Evolutionary conservation across 2,888 invertebrate species (phyloP), one percentile per base, ranked within the genome.

Genomic region (Limnephilus rhombicus): DNA sequence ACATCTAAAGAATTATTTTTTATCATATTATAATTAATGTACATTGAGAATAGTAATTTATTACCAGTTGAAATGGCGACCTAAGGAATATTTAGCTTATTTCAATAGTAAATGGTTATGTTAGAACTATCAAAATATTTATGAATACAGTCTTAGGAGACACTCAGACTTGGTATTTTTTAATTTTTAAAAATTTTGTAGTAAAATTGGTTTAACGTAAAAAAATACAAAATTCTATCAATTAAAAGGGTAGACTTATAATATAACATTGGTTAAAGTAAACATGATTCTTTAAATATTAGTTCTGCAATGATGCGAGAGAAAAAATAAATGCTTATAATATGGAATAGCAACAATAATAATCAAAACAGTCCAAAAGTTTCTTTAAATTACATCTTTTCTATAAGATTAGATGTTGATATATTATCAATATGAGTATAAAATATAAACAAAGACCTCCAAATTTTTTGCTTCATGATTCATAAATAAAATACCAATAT

Each of bases 141-240:
- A 93, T 93, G 92, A 93, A 92, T 92, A 92, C 93, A 93, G 93
- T 93, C 93, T 93, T 93, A 92, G 93, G 93, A 93, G 91, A 93
- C 92, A 90, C 93, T 93, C 93, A 93, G 93, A 93, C 93, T 93
- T 91, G 90, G 91, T 92, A 95, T 95, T 93, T 92, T 93, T 96
- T 96, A 96, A 95, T 95, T 95, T 94, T 85, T 94, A 18, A 90
- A 31, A 86, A 94, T 94, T 92, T 95, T 94, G 94, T 95, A 95
- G 93, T 93, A 92, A 93, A 93, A 92, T 92, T 92, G 90, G 91
- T 93, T 89, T 94, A 95, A 96, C 95, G 95, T 94, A 95, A 95
- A 95, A 95, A 94, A 95, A 95, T 95, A 95, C 94, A 96, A 95
- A 95, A 95, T 95, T 95, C 95, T 95, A 94, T 93, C 91, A 91